A percentile compares a stretch with the other conserved stretches of the same genome.
Conservation (phyloP, 2,113 vertebrate species). For the Macrotis lagotis region DNA sequence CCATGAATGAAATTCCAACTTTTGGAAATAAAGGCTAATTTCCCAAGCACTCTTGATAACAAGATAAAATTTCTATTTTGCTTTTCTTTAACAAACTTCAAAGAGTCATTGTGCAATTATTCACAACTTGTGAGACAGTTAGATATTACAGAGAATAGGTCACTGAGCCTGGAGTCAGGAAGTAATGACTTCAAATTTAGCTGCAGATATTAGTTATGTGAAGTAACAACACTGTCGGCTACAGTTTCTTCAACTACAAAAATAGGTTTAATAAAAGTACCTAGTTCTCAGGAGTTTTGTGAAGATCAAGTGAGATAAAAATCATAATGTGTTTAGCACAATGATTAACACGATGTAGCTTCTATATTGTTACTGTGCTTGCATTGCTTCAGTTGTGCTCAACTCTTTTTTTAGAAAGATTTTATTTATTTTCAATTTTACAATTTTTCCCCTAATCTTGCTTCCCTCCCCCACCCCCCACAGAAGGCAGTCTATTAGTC, state of each 20-base stretch:
- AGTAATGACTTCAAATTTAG: background rate
- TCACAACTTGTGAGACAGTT: background rate
- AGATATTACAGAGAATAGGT: background rate
- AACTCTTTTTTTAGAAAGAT: too few species aligned
- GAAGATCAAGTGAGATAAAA: background rate
- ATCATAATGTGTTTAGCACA: background rate
- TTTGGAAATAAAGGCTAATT: slow-evolving; percentile 34
- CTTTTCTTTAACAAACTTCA: slow-evolving; percentile 41
- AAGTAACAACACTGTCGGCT: background rate
- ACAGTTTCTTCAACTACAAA: background rate
- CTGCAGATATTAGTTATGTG: background rate
- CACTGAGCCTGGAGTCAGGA: background rate
- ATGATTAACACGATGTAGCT: background rate
- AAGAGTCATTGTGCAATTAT: background rate
- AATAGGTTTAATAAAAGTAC: background rate
- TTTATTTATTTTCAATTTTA: too few species aligned
- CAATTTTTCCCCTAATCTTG: too few species aligned
- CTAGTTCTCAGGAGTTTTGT: background rate
- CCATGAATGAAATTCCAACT: background rate
- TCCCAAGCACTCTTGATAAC: background rate
- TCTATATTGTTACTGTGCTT: background rate
- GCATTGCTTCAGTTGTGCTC: background rate
- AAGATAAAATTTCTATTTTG: slow-evolving; percentile 27
- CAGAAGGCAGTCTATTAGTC: too few species aligned
- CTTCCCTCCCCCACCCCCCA: too few species aligned